A percentile compares a stretch with the other conserved stretches of the same genome.
phyloP scores from a whole-genome alignment of 1,140 invertebrate genomes.

The Cryptotermes secundus region DNA sequence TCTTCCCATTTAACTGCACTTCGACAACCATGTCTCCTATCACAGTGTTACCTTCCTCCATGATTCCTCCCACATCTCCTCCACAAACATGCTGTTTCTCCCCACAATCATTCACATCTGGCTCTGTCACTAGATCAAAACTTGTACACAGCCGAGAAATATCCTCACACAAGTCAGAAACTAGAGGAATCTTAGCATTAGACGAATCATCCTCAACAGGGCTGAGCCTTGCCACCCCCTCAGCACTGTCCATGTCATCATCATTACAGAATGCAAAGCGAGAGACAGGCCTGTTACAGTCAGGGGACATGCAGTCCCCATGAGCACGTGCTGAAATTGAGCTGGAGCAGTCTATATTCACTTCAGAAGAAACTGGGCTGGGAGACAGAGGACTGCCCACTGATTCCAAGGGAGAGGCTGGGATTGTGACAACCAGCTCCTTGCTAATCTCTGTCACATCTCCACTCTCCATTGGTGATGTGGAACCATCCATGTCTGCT shows the following conservation, averaged over 20 bases:
- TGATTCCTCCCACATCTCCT: neutral
- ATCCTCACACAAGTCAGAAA: neutral
- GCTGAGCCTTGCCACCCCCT: conserved; percentile 24
- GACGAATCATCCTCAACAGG: neutral
- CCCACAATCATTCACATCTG: neutral
- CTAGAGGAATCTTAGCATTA: neutral
- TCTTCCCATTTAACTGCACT: too few species aligned
- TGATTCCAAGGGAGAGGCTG: neutral
- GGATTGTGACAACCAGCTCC: neutral
- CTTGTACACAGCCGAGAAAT: neutral
- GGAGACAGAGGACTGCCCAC: conserved; percentile 11
- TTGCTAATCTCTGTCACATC: neutral
- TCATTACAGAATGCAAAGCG: conserved; percentile 42
- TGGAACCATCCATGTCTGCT: neutral
- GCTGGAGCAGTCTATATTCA: conserved; percentile 14
- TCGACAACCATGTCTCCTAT: too few species aligned
- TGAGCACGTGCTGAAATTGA: neutral
- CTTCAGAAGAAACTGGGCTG: conserved; percentile 37
- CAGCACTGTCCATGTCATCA: conserved; percentile 30
- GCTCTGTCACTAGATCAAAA: neutral
- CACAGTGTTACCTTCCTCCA: neutral
- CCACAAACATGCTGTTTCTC: neutral
- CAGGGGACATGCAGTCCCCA: conserved; percentile 39
- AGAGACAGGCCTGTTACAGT: conserved; percentile 53
- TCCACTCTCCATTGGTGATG: neutral